Base-by-base conservation (phyloP, 2,797 vertebrate genomes). In the Coracias cyanogaster region DNA sequence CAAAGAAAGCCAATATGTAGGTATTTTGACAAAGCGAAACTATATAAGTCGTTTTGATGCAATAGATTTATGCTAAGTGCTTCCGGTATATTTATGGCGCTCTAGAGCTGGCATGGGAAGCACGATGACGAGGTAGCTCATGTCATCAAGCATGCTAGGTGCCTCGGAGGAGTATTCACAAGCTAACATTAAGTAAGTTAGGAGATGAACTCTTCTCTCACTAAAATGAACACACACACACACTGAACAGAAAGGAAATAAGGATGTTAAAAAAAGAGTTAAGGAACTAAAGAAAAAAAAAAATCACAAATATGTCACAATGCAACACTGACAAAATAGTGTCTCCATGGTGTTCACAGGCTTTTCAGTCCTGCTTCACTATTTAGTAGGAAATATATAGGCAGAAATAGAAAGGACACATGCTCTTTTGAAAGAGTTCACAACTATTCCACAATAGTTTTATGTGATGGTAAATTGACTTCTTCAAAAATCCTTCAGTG, bases 1-100 rank as follows among this genome's bases (percentile, higher is more conserved):
- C 87, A 96, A 93, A 94, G 96, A 96, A 96, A 97, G 93, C 92
- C 95, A 97, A 93, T 86, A 96, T 2, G 17, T 73, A 92, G 86
- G 71, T 83, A 96, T 90, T 96, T 81, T 78, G 94, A 97, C 82
- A 93, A 82, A 77, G 74, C 79, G 66, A 96, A 45, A 81, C 60
- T 39, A 89, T 18, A 94, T 1, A 90, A 90, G 90, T 46, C 65
- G 62, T 74, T 88, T 12, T 29, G 55, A 43, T 54, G 37, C n/a
- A 49, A 86, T 3, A 41, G 33, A 49, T 77, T 72, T 71, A 94
- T n/a, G 65, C 84, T 82, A 89, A 92, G n/a, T 51, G 65, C 77
- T 86, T 86, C 58, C 83, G 52, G 2, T 20, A 58, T 6, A 35
- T 41, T 60, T 28, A 49, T 7, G 41, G n/a, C 66, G 25, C 55